Conservation (phyloP, 2,888 invertebrate species). For the Polydrusus pterygomalis region DNA sequence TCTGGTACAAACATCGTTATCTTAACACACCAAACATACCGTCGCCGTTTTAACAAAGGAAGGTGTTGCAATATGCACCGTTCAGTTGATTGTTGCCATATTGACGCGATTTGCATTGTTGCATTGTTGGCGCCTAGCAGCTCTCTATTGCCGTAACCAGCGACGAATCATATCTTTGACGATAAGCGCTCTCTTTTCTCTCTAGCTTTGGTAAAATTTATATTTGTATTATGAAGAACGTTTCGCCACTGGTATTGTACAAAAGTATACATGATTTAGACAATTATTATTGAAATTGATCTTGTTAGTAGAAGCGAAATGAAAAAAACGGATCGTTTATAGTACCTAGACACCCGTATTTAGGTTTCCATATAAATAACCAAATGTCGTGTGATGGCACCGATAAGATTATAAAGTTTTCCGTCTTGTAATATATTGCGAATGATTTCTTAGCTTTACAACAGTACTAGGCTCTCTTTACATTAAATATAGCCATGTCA, state of each 20-base stretch:
- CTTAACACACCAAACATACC: constrained; percentile 42
- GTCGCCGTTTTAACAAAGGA: constrained; percentile 43
- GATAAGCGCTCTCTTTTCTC: constrained; percentile 31
- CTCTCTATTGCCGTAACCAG: constrained; percentile 48
- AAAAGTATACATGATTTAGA: too few species aligned
- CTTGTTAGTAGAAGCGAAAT: too few species aligned
- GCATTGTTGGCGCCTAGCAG: constrained; percentile 51
- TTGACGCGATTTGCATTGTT: constrained; percentile 52
- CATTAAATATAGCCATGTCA: too few species aligned
- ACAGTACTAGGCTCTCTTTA: too few species aligned
- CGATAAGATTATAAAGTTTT: too few species aligned
- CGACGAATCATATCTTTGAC: constrained; percentile 49
- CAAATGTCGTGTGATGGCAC: too few species aligned
- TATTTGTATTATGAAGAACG: not conserved
- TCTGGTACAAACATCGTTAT: constrained; percentile 41
- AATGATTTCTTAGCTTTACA: too few species aligned
- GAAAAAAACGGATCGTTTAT: too few species aligned
- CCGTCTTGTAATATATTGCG: too few species aligned
- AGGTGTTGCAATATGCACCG: constrained; percentile 51
- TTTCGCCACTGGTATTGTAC: constrained; percentile 16
- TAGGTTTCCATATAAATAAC: too few species aligned
- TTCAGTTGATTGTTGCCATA: constrained; percentile 47
- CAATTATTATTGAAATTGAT: too few species aligned
- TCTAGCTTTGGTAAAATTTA: constrained; percentile 7
- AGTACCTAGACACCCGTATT: too few species aligned